Percentiles rank a stretch among this genome's conserved stretches.
phyloP scores from a whole-genome alignment of 2,113 vertebrate species.

The Campylorhamphus procurvoides region DNA sequence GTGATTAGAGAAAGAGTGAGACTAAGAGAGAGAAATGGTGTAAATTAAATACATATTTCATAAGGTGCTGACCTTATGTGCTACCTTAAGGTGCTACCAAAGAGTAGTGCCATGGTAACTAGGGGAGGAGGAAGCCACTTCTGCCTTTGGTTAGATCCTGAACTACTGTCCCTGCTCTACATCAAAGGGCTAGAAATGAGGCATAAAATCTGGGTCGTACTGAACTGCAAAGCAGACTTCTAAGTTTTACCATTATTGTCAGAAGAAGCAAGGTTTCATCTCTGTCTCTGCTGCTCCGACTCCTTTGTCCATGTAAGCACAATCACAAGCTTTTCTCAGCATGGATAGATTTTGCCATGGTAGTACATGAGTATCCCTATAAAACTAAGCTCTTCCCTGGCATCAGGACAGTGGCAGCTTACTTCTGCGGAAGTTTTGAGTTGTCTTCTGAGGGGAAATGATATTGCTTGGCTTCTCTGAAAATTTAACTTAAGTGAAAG shows the following conservation, averaged over 20 bases:
- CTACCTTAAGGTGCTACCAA: too few relatives aligned
- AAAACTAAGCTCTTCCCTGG: not conserved
- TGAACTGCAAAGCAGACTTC: not conserved
- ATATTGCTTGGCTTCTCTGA: not conserved
- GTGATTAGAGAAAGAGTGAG: not conserved
- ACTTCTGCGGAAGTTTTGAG: not conserved
- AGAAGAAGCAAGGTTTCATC: not conserved
- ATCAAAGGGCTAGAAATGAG: not conserved
- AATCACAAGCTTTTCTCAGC: not conserved
- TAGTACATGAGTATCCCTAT: not conserved
- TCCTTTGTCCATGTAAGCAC: not conserved
- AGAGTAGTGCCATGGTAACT: not conserved
- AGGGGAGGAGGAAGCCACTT: not conserved
- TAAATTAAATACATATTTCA: not conserved
- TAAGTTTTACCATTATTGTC: not conserved
- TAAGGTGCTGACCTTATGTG: not conserved
- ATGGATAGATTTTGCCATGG: not conserved
- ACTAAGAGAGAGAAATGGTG: not conserved
- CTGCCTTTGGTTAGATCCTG: not conserved
- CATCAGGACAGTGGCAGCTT: not conserved
- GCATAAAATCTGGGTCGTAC: not conserved
- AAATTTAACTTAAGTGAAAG: not conserved
- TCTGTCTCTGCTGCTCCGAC: not conserved
- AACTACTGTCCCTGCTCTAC: not conserved
- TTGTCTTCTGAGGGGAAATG: not conserved